phyloP scores from a whole-genome alignment of 2,113 vertebrate genomes.

The Rhabdomys dilectus region DNA sequence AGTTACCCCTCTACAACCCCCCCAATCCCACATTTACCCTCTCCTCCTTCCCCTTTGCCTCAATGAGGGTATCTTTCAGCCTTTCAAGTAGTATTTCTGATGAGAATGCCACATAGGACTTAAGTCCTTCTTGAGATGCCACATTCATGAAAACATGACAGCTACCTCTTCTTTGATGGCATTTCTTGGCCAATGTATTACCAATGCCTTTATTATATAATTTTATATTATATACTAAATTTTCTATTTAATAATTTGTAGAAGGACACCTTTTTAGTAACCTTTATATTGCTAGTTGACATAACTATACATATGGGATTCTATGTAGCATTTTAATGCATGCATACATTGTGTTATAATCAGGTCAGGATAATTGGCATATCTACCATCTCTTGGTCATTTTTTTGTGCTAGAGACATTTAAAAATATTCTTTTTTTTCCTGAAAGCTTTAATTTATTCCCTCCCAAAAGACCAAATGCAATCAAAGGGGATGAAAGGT shows the following conservation, averaged over 20 bases:
- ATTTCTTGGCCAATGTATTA: neutral
- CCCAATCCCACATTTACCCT: too few relatives aligned
- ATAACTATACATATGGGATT: neutral
- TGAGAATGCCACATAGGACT: neutral
- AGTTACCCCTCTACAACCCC: too few relatives aligned
- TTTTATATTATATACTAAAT: neutral
- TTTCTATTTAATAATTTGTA: slow-evolving; percentile 8
- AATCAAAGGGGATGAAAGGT: too few relatives aligned
- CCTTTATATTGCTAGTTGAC: neutral
- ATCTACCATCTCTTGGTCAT: neutral
- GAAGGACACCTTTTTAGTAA: neutral
- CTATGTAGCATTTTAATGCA: neutral
- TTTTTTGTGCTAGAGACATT: neutral
- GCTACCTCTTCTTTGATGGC: neutral
- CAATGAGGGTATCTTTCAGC: neutral
- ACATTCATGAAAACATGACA: neutral
- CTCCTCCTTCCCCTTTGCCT: too few relatives aligned
- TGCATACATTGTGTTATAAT: too few relatives aligned
- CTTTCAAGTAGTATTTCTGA: neutral
- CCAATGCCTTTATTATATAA: neutral
- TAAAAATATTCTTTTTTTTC: neutral
- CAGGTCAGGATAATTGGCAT: neutral
- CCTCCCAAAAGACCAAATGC: too few relatives aligned
- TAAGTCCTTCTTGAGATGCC: neutral
- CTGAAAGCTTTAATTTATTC: too few relatives aligned